Conservation (phyloP, 92 coral and sea anemone genomes). For the Muricea muricata region DNA sequence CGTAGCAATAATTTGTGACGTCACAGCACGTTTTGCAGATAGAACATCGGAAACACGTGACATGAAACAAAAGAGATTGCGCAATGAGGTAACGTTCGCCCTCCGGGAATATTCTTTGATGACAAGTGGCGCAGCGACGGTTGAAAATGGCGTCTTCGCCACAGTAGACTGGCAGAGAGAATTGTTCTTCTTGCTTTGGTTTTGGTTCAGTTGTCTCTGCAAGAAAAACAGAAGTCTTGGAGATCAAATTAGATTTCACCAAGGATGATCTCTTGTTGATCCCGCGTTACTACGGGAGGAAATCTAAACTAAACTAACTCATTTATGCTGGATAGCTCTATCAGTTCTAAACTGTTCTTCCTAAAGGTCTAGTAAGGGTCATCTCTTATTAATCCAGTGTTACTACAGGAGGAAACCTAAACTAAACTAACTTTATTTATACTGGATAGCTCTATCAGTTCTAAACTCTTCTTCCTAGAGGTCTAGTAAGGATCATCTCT, state of each 20-base stretch:
- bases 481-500: no score
- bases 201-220: background rate
- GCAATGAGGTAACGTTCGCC: slow-evolving; percentile 83
- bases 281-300: no score
- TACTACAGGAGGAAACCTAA: no score
- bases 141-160: background rate
- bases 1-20: slow-evolving; percentile 92
- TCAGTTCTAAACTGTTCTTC: background rate
- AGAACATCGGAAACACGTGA: slow-evolving; percentile 89
- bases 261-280: no score
- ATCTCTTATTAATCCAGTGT: no score
- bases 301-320: background rate
- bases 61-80: slow-evolving; percentile 89
- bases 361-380: background rate
- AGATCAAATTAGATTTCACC: slow-evolving; percentile 7
- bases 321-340: no score
- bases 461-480: background rate
- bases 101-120: slow-evolving; percentile 41
- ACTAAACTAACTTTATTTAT: no score
- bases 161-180: background rate
- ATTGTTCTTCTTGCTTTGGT: background rate
- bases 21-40: slow-evolving; percentile 84
- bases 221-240: background rate
- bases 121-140: slow-evolving; percentile 16
- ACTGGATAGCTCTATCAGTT: no score